These are phyloP conservation scores for Epiblema foenella DNA, from an alignment of 2,888 invertebrate species.

Conservation along the genomic window DNA sequence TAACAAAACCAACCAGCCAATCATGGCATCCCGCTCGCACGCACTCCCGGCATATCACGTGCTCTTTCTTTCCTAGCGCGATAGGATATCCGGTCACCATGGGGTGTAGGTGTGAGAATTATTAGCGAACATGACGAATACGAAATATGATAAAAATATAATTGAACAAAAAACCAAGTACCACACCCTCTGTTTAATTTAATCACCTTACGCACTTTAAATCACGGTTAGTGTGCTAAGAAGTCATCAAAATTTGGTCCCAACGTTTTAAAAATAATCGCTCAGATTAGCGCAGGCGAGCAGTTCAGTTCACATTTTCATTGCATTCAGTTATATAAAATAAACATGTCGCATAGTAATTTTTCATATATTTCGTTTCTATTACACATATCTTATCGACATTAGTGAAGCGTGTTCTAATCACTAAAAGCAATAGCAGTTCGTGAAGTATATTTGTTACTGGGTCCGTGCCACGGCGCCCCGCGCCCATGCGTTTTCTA, in stretches of 20 bases:
- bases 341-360: neutral
- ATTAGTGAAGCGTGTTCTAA: constrained; percentile 57
- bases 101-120: no score
- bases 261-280: neutral
- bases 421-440: constrained; percentile 74
- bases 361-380: constrained; percentile 13
- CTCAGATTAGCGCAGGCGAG: neutral
- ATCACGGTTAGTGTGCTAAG: neutral
- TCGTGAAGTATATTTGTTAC: constrained; percentile 81
- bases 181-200: neutral
- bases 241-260: neutral
- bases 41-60: no score
- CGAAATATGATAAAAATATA: no score
- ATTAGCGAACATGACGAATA: no score
- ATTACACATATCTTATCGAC: constrained; percentile 56
- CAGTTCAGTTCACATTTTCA: neutral
- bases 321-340: neutral
- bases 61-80: no score
- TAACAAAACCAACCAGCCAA: no score
- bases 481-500: constrained; percentile 78
- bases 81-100: no score
- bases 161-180: no score
- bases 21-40: no score
- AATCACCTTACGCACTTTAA: neutral
- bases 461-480: constrained; percentile 77